Conservation (phyloP, 2,888 invertebrate genomes). For the Brassicogethes aeneus region DNA sequence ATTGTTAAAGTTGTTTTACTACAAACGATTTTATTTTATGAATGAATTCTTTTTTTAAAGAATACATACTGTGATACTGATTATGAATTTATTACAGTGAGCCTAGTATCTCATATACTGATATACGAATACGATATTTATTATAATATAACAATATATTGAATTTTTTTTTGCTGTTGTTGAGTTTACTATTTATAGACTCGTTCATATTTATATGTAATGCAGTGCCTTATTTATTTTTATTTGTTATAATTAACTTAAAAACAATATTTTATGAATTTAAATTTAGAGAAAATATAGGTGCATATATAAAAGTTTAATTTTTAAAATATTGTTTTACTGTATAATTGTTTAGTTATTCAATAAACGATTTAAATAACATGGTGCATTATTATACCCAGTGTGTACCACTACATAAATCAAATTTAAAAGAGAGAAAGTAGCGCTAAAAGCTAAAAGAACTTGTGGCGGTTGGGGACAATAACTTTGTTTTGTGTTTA, state of each 20-base stretch:
- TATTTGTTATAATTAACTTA: conserved; percentile 8
- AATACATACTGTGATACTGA: conserved; percentile 32
- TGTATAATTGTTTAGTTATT: background rate
- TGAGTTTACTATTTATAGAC: conserved; percentile 18
- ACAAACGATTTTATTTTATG: background rate
- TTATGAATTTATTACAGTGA: conserved; percentile 10
- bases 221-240: conserved; percentile 19
- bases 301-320: conserved; percentile 18
- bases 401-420: too few species aligned
- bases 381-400: too few species aligned
- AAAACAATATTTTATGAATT: conserved; percentile 2
- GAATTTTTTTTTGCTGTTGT: background rate
- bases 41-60: conserved; percentile 12
- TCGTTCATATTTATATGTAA: conserved; percentile 15
- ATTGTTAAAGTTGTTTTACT: background rate
- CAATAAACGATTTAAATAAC: conserved; percentile 6
- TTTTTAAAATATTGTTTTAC: background rate
- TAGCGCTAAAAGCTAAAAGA: too few species aligned
- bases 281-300: conserved; percentile 27
- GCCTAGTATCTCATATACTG: conserved; percentile 3
- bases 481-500: too few species aligned
- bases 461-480: too few species aligned
- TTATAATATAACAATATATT: background rate
- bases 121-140: conserved; percentile 6
- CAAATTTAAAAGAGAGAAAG: too few species aligned